Percentiles rank a stretch among this genome's conserved stretches.
Conservation (phyloP, 2,113 vertebrate species). For the Aldabrachelys gigantea region DNA sequence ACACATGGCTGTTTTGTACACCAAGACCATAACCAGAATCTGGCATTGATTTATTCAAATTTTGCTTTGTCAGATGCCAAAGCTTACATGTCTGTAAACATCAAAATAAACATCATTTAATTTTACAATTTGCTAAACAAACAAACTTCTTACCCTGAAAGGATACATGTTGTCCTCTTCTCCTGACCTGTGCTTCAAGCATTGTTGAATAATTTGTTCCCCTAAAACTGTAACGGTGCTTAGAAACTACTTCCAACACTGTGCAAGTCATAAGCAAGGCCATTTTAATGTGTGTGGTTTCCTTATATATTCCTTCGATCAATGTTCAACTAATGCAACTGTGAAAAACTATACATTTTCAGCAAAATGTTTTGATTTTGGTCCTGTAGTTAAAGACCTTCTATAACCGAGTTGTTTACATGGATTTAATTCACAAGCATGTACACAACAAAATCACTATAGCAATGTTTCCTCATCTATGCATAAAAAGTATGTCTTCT, state of each 20-base stretch:
- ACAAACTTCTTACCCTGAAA: slow-evolving; percentile 53
- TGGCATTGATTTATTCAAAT: slow-evolving; percentile 73
- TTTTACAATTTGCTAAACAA: slow-evolving; percentile 74
- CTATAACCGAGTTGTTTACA: slow-evolving; percentile 75
- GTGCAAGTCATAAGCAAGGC: slow-evolving; percentile 64
- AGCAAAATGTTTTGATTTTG: slow-evolving; percentile 78
- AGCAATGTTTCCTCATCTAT: slow-evolving; percentile 84
- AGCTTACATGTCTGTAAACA: slow-evolving; percentile 76
- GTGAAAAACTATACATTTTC: slow-evolving; percentile 78
- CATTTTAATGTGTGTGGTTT: slow-evolving; percentile 58
- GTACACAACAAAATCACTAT: slow-evolving; percentile 85
- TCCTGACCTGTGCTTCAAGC: slow-evolving; percentile 50
- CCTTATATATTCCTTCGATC: slow-evolving; percentile 45
- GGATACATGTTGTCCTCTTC: slow-evolving; percentile 44
- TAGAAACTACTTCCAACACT: slow-evolving; percentile 46
- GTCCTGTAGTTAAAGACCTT: slow-evolving; percentile 79
- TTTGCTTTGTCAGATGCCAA: slow-evolving; percentile 67
- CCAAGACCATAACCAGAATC: slow-evolving; percentile 70
- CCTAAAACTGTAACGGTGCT: slow-evolving; percentile 54
- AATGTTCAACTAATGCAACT: slow-evolving; percentile 60
- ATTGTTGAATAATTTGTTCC: slow-evolving; percentile 34
- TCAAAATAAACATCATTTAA: slow-evolving; percentile 73
- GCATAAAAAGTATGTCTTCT: slow-evolving; percentile 88
- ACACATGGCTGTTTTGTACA: slow-evolving; percentile 50
- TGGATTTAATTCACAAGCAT: slow-evolving; percentile 84